Evolutionary conservation across 2,888 invertebrate species (phyloP).

Genomic region (Arctia plantaginis): DNA sequence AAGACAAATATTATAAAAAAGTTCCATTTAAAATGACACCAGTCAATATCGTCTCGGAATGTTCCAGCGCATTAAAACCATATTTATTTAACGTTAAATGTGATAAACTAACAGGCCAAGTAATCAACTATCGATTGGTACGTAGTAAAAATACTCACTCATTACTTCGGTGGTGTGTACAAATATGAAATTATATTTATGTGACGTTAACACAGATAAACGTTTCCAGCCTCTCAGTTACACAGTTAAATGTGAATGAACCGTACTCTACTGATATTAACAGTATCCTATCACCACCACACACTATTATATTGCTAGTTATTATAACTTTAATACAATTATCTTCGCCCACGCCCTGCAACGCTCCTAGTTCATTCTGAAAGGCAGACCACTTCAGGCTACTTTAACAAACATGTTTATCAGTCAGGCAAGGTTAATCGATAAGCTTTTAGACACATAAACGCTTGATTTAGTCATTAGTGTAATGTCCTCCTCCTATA

Average conservation of each 20-base stretch:
- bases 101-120: constrained; percentile 37
- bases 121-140: constrained; percentile 20
- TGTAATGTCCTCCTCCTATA: too few species aligned
- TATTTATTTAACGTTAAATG: constrained; percentile 30
- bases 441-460: constrained; percentile 66
- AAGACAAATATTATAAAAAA: neutral
- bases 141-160: constrained; percentile 46
- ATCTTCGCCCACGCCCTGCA: constrained; percentile 56
- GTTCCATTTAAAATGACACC: constrained; percentile 20
- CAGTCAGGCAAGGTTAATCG: constrained; percentile 70
- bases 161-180: constrained; percentile 28
- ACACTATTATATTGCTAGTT: constrained; percentile 55
- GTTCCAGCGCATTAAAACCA: constrained; percentile 34
- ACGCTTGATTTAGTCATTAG: neutral
- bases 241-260: constrained; percentile 63
- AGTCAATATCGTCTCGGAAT: constrained; percentile 30
- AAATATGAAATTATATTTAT: constrained; percentile 31
- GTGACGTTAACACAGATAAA: constrained; percentile 46
- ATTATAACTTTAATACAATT: constrained; percentile 60
- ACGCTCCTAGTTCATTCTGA: constrained; percentile 59
- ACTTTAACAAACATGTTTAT: constrained; percentile 62
- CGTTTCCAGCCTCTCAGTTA: constrained; percentile 38
- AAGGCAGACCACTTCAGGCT: constrained; percentile 47
- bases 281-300: constrained; percentile 57
- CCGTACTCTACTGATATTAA: constrained; percentile 57